Evolutionary conservation across 2,888 invertebrate genomes (phyloP).

Genomic region (Stenchaetothrips biformis): DNA sequence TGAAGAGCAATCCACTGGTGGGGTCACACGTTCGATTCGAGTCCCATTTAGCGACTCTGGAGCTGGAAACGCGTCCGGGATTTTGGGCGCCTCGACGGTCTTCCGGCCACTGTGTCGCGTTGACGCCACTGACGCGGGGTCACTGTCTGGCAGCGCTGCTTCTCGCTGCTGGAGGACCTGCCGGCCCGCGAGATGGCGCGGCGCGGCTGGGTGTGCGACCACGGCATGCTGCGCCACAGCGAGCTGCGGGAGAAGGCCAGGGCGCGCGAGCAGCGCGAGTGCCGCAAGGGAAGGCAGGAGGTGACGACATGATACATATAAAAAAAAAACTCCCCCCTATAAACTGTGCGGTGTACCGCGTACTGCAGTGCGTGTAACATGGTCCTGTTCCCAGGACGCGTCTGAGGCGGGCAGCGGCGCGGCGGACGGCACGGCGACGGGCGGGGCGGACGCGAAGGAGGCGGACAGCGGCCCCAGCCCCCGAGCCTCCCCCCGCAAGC

Average conservation of each 20-base stretch:
- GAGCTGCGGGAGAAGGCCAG: not conserved
- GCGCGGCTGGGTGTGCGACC: constrained; percentile 13
- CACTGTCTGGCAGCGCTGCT: not conserved
- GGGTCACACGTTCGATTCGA: too few relatives aligned
- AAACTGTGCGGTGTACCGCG: too few relatives aligned
- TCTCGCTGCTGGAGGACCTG: not conserved
- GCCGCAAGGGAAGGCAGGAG: not conserved
- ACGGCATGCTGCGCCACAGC: not conserved
- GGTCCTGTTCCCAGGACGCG: not conserved
- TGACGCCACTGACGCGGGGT: too few relatives aligned
- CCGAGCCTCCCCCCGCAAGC: not conserved
- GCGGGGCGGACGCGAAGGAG: not conserved
- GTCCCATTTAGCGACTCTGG: too few relatives aligned
- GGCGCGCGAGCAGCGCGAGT: not conserved
- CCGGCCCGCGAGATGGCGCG: not conserved
- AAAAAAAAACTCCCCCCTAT: too few relatives aligned
- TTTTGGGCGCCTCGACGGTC: too few relatives aligned
- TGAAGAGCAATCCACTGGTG: too few relatives aligned
- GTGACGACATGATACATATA: too few relatives aligned
- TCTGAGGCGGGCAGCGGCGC: not conserved
- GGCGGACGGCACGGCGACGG: not conserved
- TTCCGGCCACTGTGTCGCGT: too few relatives aligned
- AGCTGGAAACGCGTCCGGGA: too few relatives aligned
- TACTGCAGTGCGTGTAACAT: too few relatives aligned
- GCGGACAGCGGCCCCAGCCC: not conserved